phyloP scores from a whole-genome alignment of 2,888 invertebrate genomes.

The Cheilosia vernalis region DNA sequence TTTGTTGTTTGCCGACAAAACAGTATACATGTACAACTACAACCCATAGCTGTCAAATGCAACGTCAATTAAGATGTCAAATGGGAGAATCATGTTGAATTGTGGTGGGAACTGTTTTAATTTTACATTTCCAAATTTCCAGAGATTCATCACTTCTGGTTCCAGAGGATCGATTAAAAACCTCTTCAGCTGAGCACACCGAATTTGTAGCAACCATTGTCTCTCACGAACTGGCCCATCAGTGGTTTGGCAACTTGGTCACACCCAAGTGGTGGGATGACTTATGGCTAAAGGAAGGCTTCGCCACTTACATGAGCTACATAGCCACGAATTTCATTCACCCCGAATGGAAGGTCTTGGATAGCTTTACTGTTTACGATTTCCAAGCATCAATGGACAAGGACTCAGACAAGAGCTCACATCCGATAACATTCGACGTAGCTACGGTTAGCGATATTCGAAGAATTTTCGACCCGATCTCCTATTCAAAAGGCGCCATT shows the following conservation, averaged over 20 bases:
- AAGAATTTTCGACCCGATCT: constrained; percentile 88
- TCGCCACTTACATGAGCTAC: constrained; percentile 84
- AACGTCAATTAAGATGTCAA: constrained; percentile 44
- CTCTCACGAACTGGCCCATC: constrained; percentile 91
- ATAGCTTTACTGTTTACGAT: constrained; percentile 85
- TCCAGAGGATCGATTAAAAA: constrained; percentile 81
- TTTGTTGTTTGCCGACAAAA: not conserved
- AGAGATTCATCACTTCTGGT: constrained; percentile 86
- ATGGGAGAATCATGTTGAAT: constrained; percentile 13
- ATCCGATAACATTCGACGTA: constrained; percentile 87
- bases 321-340: constrained; percentile 83
- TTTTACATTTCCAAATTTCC: constrained; percentile 72
- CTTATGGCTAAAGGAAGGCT: constrained; percentile 87
- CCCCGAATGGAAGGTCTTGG: constrained; percentile 85
- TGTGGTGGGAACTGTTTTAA: constrained; percentile 23
- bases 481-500: constrained; percentile 90
- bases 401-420: constrained; percentile 87
- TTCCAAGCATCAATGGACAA: constrained; percentile 85
- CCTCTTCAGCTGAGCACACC: constrained; percentile 85
- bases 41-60: constrained; percentile 44
- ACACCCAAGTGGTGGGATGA: constrained; percentile 91
- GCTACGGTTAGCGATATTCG: constrained; percentile 86
- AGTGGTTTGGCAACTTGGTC: constrained; percentile 92
- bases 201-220: constrained; percentile 88
- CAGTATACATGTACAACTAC: not conserved